Conservation (phyloP, 2,113 vertebrate genomes). For the Barbus barbus region DNA sequence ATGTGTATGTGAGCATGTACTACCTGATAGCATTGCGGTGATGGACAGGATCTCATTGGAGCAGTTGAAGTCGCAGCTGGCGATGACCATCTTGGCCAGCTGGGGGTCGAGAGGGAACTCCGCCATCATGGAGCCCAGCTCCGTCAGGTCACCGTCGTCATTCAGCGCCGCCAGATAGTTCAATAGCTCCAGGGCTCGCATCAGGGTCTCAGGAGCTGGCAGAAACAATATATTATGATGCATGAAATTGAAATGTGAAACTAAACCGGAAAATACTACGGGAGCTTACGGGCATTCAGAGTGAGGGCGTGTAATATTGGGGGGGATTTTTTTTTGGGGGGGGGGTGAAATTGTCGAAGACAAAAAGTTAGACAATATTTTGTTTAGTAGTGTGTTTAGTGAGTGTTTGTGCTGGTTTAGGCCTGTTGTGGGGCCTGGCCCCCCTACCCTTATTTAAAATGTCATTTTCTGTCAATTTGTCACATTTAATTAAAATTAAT, state of each 20-base stretch:
- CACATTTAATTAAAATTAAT: no score
- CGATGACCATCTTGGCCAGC: conserved; percentile 98
- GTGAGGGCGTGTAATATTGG: no score
- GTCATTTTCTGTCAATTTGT: no score
- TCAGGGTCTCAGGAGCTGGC: conserved; percentile 95
- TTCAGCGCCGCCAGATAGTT: conserved; percentile 97
- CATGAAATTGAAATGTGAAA: not conserved
- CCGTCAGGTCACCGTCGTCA: conserved; percentile 93
- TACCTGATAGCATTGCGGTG: conserved; percentile 99
- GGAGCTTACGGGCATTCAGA: no score
- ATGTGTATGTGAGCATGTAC: conserved; percentile 71
- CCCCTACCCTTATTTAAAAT: no score
- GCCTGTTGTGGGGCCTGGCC: no score
- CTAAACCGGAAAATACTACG: no score
- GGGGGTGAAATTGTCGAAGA: no score
- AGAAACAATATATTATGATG: conserved; percentile 16
- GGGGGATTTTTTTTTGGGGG: no score
- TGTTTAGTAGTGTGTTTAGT: no score
- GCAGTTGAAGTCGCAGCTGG: conserved; percentile 98
- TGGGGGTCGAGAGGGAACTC: conserved; percentile 96
- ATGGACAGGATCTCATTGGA: conserved; percentile 98
- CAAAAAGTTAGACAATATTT: no score
- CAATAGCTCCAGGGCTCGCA: conserved; percentile 94
- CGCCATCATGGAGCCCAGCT: conserved; percentile 98
- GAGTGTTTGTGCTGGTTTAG: no score